Base-by-base conservation (phyloP, 64 coral and sea anemone genomes). In the Pachyseris speciosa region DNA sequence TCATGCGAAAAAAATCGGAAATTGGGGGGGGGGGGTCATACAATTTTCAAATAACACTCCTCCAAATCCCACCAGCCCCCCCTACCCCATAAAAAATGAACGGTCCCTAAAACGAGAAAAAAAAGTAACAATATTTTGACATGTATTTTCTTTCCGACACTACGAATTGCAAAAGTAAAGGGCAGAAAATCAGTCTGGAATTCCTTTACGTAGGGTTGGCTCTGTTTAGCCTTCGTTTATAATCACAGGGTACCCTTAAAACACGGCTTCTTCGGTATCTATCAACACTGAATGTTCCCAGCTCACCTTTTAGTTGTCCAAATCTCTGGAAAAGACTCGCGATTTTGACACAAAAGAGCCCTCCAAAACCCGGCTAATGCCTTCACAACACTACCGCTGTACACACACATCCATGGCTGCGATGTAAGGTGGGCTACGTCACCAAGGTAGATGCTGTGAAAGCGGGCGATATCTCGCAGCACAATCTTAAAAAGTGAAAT, bases 371-470 rank as follows among this genome's bases (percentile, higher is more conserved):
- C 75, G 2, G 48, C 30, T 1, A 79, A 30, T 13, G 75, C 47
- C 13, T 57, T 53, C 50, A 79, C 58, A 79, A 79, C 75, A 58
- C 49, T 57, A 19, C 75, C 75, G 50, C 50, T 79, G 75, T 58
- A 37, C 48, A 79, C 29, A 37, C 75, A 79, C 75, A 79, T 79
- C 75, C 75, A 79, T 0, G 75, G 50, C 30, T 79, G 49, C 37
- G 75, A 59, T 55, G 13, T 20, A 4, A 79, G 75, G 75, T 12
- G 27, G 17, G 75, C 9, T 57, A 79, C 75, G 29, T 79, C 30
- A 36, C 25, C 75, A 79, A 79, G 75, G 28, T 79, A 17, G 75
- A 79, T 57, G 28, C 75, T 79, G 30, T 79, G 75, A 57, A 79
- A 79, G 15, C 75, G 45, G 15, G 75, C 75, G 17, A 79, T 79